Evolutionary conservation across 2,888 invertebrate genomes (phyloP).

Genomic region (Apamea monoglypha): DNA sequence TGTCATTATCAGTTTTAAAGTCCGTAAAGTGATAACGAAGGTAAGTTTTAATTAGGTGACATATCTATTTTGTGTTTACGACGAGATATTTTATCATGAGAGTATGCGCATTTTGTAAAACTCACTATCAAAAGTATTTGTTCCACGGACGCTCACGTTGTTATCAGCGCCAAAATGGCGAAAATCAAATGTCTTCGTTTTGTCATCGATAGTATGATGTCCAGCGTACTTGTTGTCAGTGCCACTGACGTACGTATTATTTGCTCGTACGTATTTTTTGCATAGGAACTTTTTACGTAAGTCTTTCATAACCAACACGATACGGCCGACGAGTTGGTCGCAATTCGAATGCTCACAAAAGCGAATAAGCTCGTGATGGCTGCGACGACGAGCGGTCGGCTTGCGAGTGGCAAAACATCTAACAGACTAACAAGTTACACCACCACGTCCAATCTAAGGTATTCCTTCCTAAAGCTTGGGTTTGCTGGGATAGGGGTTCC

Average conservation of each 20-base stretch:
- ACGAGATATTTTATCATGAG: too few relatives aligned
- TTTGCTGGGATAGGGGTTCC: not conserved
- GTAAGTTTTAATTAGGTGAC: too few relatives aligned
- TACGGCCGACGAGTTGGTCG: constrained; percentile 74
- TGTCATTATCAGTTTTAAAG: too few relatives aligned
- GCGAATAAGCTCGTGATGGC: constrained; percentile 74
- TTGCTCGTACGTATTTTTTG: not conserved
- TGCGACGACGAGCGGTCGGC: constrained; percentile 69
- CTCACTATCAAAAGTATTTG: too few relatives aligned
- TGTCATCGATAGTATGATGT: too few relatives aligned
- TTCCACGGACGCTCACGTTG: too few relatives aligned
- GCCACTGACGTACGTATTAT: not conserved
- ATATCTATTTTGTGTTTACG: too few relatives aligned
- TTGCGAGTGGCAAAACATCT: constrained; percentile 71
- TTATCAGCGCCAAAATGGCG: too few relatives aligned
- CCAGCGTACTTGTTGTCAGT: too few relatives aligned
- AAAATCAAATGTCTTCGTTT: too few relatives aligned
- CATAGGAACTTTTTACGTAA: not conserved
- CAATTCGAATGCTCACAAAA: constrained; percentile 75
- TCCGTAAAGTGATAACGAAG: too few relatives aligned
- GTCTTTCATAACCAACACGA: constrained; percentile 77
- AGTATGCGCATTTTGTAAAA: too few relatives aligned
- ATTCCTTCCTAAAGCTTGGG: not conserved
- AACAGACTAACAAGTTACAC: constrained; percentile 19
- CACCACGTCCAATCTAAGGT: not conserved